Evolutionary conservation across 2,113 vertebrate genomes (phyloP), one percentile per base, ranked within the genome.

Genomic region (Gulo gulo): DNA sequence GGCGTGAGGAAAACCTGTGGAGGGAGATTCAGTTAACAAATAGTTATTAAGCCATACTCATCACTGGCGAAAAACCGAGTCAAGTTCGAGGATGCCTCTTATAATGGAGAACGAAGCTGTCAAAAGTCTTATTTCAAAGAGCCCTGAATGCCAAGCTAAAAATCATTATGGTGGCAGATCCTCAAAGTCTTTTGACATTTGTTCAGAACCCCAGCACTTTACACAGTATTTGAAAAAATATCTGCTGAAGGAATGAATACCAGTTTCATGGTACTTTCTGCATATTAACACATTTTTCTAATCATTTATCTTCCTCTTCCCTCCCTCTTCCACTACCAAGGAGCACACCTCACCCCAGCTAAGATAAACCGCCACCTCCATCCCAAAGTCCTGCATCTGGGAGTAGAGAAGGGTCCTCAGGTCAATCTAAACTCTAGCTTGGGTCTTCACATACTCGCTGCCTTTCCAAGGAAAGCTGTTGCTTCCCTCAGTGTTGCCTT

Each of bases 161-260:
- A 15, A 69, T 69, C 42, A 9, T 31, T 23, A 45, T 10, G 31
- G 31, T 47, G 24, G 16, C 39, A 84, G 26, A 57, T 14, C 39
- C 31, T 81, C 50, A 31, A n/a, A 31, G 26, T 92, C 91, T 94
- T 82, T 29, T 39, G 36, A 82, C 73, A 78, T 85, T 85, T 65
- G 65, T 78, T 92, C 80, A 87, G 26, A 65, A 82, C 31, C 36
- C n/a, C 71, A 73, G 50, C 50, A 31, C 11, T 82, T 69, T 42
- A 39, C 29, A 31, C 42, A 39, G 14, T 76, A 36, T 67, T 96
- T 57, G 39, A 55, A 69, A 34, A 76, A 94, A 39, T 80, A 90
- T 59, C 50, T 87, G 69, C 85, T 93, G 71, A 88, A 84, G 47
- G 82, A 83, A 91, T 87, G 1, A 80, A 86, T 93, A 80, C 93